Percentiles rank a stretch among this genome's conserved stretches.
Conservation (phyloP, 2,888 invertebrate species). For the Suillia variegata region DNA sequence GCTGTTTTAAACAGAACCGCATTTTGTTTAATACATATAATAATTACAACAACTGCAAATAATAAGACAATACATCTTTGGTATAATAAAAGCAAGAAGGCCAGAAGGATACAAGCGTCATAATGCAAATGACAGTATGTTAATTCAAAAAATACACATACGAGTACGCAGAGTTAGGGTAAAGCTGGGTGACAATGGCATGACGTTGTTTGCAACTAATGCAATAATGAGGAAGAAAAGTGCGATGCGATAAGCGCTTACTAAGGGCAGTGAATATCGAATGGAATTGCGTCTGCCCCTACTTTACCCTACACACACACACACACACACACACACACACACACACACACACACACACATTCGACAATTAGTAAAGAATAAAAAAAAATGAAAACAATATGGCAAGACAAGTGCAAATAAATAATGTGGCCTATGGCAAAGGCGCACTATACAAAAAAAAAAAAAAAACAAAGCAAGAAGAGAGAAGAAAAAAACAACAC, state of each 20-base stretch:
- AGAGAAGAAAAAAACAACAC: not conserved
- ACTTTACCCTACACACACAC: no score
- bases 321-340: not conserved
- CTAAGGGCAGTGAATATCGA: no score
- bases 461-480: not conserved
- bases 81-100: not conserved
- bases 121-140: not conserved
- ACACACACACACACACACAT: not conserved
- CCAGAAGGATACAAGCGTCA: not conserved
- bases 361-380: not conserved
- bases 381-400: not conserved
- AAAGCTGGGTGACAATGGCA: no score
- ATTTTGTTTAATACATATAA: no score
- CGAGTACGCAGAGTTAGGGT: no score
- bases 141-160: not conserved
- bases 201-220: no score
- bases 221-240: no score
- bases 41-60: no score
- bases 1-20: no score
- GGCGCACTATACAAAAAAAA: not conserved
- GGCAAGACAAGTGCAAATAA: conserved; percentile 5
- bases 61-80: no score
- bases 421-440: not conserved
- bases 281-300: no score
- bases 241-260: no score